Conservation (phyloP, 2,113 vertebrate genomes). For the Fulmarus glacialis region DNA sequence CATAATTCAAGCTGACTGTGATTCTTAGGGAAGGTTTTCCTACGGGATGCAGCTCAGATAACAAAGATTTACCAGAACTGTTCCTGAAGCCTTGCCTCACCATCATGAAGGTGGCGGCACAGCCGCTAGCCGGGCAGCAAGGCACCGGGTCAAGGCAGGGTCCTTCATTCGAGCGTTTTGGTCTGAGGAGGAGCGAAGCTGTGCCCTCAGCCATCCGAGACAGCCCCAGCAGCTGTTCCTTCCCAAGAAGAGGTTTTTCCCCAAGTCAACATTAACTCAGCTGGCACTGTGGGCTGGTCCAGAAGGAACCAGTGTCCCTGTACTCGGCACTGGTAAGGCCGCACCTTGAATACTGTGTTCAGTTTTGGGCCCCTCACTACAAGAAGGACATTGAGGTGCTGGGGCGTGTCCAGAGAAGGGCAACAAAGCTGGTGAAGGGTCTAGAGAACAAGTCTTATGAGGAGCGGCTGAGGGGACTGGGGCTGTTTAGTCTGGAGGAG, state of each 20-base stretch:
- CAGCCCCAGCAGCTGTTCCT: neutral
- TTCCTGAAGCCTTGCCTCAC: neutral
- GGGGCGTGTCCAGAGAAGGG: too few relatives aligned
- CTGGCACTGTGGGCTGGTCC: neutral
- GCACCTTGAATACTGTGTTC: too few relatives aligned
- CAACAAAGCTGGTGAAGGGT: too few relatives aligned
- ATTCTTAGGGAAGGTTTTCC: neutral
- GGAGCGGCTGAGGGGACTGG: too few relatives aligned
- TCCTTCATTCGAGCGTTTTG: neutral
- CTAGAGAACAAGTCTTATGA: too few relatives aligned
- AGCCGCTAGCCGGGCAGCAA: neutral
- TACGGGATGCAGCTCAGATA: fast-evolving
- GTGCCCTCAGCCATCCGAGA: neutral
- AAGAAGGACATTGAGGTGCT: too few relatives aligned
- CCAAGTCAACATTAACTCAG: neutral
- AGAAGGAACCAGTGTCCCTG: too few relatives aligned
- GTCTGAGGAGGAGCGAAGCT: neutral
- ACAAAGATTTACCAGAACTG: neutral
- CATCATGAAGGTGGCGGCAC: neutral
- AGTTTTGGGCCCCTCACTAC: too few relatives aligned
- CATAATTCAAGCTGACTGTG: neutral
- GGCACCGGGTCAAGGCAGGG: neutral
- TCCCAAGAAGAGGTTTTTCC: neutral
- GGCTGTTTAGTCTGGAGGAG: too few relatives aligned
- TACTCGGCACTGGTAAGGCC: too few relatives aligned